Evolutionary conservation across 2,797 vertebrate species (phyloP).

Genomic region (Anguilla pacifica): DNA sequence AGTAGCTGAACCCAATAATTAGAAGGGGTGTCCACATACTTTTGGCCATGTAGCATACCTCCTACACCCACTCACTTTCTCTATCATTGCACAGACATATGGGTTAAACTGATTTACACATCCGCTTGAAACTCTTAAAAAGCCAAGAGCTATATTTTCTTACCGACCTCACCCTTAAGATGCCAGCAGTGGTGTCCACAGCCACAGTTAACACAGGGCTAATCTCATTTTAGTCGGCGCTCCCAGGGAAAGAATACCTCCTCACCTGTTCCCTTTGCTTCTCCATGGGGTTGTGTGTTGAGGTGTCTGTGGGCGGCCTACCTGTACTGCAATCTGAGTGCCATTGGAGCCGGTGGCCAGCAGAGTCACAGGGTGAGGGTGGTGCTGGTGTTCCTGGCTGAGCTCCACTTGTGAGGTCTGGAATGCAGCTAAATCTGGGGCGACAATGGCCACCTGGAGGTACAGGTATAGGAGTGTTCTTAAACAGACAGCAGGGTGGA

Average conservation of each 20-base stretch:
- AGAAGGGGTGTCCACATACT: too few species aligned
- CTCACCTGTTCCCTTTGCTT: neutral
- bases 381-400: constrained; percentile 81
- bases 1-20: too few species aligned
- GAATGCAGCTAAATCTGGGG: constrained; percentile 89
- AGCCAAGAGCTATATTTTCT: neutral
- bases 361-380: constrained; percentile 87
- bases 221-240: neutral
- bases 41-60: too few species aligned
- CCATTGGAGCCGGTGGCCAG: constrained; percentile 92
- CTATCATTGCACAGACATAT: neutral
- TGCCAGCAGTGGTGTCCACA: neutral
- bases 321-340: constrained; percentile 98
- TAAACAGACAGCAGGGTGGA: neutral
- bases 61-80: neutral
- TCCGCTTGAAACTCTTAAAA: neutral
- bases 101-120: neutral
- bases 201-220: neutral
- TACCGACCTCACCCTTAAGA: neutral
- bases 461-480: neutral
- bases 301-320: constrained; percentile 50
- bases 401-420: constrained; percentile 87
- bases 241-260: neutral
- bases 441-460: constrained; percentile 93
- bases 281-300: neutral